Evolutionary conservation across 1,140 invertebrate species (phyloP).

Genomic region (Scaptomyza graminum): DNA sequence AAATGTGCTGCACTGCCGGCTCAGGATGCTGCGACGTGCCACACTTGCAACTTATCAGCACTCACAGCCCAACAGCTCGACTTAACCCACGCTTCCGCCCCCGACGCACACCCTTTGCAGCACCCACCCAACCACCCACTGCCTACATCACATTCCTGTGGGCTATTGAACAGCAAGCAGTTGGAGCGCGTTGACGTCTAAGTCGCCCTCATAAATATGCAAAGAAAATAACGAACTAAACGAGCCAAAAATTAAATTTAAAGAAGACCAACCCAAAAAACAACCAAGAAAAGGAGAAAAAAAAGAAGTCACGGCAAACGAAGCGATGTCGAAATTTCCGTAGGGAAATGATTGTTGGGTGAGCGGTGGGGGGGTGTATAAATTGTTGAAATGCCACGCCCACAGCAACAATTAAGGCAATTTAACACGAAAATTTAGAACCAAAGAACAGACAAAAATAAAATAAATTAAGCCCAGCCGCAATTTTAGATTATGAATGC

Average conservation of each 20-base stretch:
- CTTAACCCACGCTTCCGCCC: not conserved
- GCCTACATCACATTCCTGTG: constrained; percentile 35
- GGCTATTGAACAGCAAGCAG: constrained; percentile 36
- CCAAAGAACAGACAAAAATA: too few relatives aligned
- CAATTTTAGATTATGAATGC: too few relatives aligned
- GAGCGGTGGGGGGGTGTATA: constrained; percentile 38
- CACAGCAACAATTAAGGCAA: constrained; percentile 52
- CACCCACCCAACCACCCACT: not conserved
- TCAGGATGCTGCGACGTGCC: constrained; percentile 49
- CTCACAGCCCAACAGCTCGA: too few relatives aligned
- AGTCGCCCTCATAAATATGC: constrained; percentile 72
- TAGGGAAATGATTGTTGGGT: not conserved
- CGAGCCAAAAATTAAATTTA: constrained; percentile 25
- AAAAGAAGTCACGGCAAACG: constrained; percentile 31
- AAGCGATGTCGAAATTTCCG: constrained; percentile 41
- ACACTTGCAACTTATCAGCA: not conserved
- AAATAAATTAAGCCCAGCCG: too few relatives aligned
- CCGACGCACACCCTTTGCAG: not conserved
- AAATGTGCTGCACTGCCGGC: constrained; percentile 52
- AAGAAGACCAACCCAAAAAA: too few relatives aligned
- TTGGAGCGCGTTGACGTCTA: constrained; percentile 5
- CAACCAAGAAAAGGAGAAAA: constrained; percentile 9
- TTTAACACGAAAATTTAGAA: constrained; percentile 27
- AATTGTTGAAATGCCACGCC: constrained; percentile 61
- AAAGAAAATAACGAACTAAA: constrained; percentile 69